Evolutionary conservation across 2,797 vertebrate genomes (phyloP), one percentile per base, ranked within the genome.

Genomic region (Coilia nasus): DNA sequence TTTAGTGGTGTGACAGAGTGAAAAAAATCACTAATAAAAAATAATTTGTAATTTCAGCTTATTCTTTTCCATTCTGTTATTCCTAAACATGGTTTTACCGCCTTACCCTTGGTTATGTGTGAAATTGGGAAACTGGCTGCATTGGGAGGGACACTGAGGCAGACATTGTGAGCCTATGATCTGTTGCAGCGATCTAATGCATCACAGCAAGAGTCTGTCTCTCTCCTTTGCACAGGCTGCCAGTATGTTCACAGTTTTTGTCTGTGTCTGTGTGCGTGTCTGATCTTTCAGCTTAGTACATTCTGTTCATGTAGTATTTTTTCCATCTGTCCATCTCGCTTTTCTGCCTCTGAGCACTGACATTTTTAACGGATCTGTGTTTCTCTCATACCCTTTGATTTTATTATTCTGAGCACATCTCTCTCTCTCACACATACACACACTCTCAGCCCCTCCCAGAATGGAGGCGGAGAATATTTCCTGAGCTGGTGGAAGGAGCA

Each of bases 401-500:
- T 28, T 83, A 78, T 78, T 78, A 78, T 78, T 78, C 71, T 44
- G 35, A 78, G 71, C 71, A 78, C 71, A 78, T 35, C 9, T 64
- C 9, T 78, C 71, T 78, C 71, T 78, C 28, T 44, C 71, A 19
- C 25, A 31, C 67, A 75, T 19, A 78, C 21, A 78, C 71, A 78
- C 71, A 78, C 82, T 83, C 83, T 47, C 84, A 84, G 62, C 57
- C 71, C 90, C 91, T 89, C 90, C 88, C 88, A 89, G 89, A 91
- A 92, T 90, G 88, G 94, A 94, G 93, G 92, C 93, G 92, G 94
- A 93, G 93, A 94, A 81, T 90, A 86, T 93, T 94, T 93, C 92
- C 92, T 92, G 90, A 28, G 84, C 92, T 94, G 92, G 92, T 93
- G 94, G 93, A 93, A 93, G 90, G 91, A 95, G 93, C 94, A 95